Evolutionary conservation across 2,888 invertebrate genomes (phyloP).

Genomic region (Pegoplata infirma): DNA sequence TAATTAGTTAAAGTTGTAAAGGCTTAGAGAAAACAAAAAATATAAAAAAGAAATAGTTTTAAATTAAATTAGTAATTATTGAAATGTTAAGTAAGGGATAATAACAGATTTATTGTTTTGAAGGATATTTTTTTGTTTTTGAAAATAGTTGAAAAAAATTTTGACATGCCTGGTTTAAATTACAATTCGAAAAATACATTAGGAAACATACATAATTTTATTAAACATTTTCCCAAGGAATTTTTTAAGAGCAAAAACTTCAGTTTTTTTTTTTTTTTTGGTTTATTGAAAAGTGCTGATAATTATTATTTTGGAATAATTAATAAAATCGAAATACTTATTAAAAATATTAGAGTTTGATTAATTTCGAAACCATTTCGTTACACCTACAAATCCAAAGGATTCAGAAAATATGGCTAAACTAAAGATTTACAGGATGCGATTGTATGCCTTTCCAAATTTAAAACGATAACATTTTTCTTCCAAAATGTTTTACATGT

Average conservation of each 20-base stretch:
- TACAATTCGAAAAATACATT: background rate
- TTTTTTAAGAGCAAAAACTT: background rate
- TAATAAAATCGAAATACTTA: too few species aligned
- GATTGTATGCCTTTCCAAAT: too few species aligned
- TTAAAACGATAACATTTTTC: too few species aligned
- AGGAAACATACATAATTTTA: background rate
- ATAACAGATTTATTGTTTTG: constrained; percentile 11
- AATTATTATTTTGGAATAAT: background rate
- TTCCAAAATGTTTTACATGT: too few species aligned
- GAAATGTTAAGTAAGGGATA: constrained; percentile 14
- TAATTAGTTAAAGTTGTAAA: constrained; percentile 50
- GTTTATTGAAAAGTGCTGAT: constrained; percentile 9
- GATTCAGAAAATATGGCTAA: too few species aligned
- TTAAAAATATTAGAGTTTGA: too few species aligned
- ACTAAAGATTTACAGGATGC: too few species aligned
- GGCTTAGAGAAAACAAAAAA: constrained; percentile 63
- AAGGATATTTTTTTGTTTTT: constrained; percentile 3
- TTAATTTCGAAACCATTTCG: too few species aligned
- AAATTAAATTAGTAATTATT: constrained; percentile 42
- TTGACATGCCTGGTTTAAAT: constrained; percentile 32
- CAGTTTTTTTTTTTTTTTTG: constrained; percentile 3
- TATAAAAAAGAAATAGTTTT: constrained; percentile 49
- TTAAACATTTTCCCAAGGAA: background rate
- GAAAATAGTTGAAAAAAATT: constrained; percentile 20
- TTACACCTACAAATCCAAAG: too few species aligned